Evolutionary conservation across 2,797 vertebrate species (phyloP), one percentile per base, ranked within the genome.

Genomic region (Gephyroberyx darwinii): DNA sequence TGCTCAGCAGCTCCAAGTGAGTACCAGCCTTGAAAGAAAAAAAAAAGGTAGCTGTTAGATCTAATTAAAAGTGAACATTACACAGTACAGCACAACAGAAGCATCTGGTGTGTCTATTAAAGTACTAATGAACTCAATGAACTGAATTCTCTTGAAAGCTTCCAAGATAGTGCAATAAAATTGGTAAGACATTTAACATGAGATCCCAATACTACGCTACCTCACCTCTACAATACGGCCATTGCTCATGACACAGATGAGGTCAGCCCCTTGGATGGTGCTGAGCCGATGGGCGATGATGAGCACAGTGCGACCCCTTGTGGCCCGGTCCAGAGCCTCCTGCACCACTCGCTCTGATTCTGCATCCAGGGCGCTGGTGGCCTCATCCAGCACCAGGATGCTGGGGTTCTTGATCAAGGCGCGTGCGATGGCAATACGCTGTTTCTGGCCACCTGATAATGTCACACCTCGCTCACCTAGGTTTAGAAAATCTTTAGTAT

Each of bases 231-330:
- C 94, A 71, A 98, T 94, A 0, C 76, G 89, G 3, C 97, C 97
- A 0, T 90, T 93, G 61, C 94, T 94, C 91, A 98, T 93, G 71
- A 99, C 96, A 2, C 96, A 94, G 58, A 99, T 98, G 74, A 94
- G 84, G 81, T 97, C 93, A 0, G 97, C 97, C 0, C 82, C 91
- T 1, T 93, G 95, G n/a, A 99, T 94, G 31, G 98, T 98, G 92
- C 98, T 98, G 84, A 99, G 94, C 4, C 97, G 94, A 80, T 99
- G 97, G 17, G 98, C 97, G 1, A 99, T 99, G 86, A 99, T 92
- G 35, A 99, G 94, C 71, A 98, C 97, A 0, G 97, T 98, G 84
- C 96, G 98, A 33, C 97, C 98, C 0, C 79, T 56, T 0, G 92
- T 93, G 0, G 96, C 97, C 0, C 92, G 92, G 69, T 98, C 96